Evolutionary conservation across 2,888 invertebrate species (phyloP), one percentile per base, ranked within the genome.

Genomic region (Mayetiola destructor): DNA sequence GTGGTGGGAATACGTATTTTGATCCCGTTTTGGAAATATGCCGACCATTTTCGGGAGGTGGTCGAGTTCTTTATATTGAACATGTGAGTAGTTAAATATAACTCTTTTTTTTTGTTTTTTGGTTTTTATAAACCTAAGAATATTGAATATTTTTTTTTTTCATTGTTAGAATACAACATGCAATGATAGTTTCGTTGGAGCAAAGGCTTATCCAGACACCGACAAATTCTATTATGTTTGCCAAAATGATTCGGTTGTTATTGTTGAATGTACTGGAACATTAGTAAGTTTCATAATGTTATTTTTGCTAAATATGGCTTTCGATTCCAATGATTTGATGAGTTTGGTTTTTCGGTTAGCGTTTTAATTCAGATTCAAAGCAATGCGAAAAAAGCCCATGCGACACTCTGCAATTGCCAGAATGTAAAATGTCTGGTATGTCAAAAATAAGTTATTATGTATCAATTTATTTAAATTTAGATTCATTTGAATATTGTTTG

Each of bases 221-320:
- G 64, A 64, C n/a, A 64, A 68, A 36, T 69, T 69, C 56, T 76
- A 76, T 59, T 73, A 73, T 57, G 67, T 75, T 3, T 76, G 76
- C 57, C 69, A 68, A 21, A 63, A 65, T 1, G 65, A 69, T 58
- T 69, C 67, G 37, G 68, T 71, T 0, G 68, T 75, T 32, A 66
- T 74, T 56, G 73, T 71, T 52, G 68, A 70, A 59, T 74, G 74
- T 57, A 67, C 66, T 21, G 63, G 63, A 27, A 61, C 66, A 1
- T 66, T 70, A 61, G 67, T 71, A 59, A 68, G 66, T 55, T n/a
- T 29, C 62, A 20, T 61, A 27, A 42, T 18, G n/a, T n/a, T n/a
- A n/a, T n/a, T n/a, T n/a, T n/a, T n/a, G n/a, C n/a, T n/a, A n/a
- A n/a, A n/a, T 9, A 32, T 6, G 12, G 32, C 32, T 6, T 12